These are phyloP conservation scores for Telmatochromis brachygnathus DNA, from an alignment of 2,113 vertebrate genomes.

Conservation along the genomic window DNA sequence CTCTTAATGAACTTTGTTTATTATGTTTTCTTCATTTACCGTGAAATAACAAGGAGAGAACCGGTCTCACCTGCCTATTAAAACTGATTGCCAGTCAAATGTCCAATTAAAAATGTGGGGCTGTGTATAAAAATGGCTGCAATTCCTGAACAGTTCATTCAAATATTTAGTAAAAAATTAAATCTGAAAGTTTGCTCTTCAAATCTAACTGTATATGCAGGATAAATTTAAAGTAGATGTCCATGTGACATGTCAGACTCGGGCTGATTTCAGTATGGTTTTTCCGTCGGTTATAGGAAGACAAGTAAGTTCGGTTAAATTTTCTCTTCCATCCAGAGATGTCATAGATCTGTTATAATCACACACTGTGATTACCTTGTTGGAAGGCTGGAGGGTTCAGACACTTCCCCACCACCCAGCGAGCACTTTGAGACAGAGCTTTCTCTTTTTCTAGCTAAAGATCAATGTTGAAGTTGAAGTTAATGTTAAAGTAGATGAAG, in stretches of 20 bases:
- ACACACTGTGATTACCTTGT: neutral
- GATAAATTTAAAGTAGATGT: neutral
- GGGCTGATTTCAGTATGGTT: neutral
- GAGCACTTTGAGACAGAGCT: neutral
- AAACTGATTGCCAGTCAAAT: neutral
- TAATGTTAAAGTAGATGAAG: neutral
- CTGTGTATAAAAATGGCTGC: neutral
- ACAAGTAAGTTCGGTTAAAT: neutral
- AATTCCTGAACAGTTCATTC: neutral
- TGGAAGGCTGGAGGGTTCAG: neutral
- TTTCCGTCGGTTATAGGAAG: neutral
- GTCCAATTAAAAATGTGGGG: neutral
- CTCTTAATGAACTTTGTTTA: neutral
- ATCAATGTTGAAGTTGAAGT: neutral
- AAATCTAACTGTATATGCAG: neutral
- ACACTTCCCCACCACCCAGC: neutral
- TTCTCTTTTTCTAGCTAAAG: neutral
- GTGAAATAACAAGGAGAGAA: neutral
- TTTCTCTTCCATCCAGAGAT: neutral
- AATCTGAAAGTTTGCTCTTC: neutral
- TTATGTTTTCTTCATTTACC: neutral
- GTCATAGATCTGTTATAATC: neutral
- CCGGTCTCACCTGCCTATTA: neutral
- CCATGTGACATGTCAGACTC: neutral
- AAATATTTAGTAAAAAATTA: neutral